Evolutionary conservation across 1,140 invertebrate genomes (phyloP), one percentile per base, ranked within the genome.

Genomic region (Euwallacea similis): DNA sequence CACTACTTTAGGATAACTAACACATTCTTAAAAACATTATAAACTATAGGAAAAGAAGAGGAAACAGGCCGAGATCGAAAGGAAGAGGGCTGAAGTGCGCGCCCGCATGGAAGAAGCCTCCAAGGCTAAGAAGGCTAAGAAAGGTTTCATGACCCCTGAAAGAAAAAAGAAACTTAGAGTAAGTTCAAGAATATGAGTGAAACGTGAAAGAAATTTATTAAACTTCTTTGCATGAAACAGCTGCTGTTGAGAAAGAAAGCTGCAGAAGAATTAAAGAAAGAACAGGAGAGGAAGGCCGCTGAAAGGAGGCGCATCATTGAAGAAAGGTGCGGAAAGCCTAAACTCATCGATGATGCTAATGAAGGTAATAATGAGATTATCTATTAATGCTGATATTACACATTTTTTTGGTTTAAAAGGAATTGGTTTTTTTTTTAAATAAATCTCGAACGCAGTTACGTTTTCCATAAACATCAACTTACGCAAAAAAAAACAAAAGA

Each of bases 221-320:
- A 8, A 42, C 8, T 58, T 78, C 42, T 81, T 33, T 33, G 21
- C 21, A 33, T 33, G 21, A 33, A 33, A 33, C 21, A 94, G 92
- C 89, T 98, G 87, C 87, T 99, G 86, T 88, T 99, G 86, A 97
- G 98, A 91, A 97, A 98, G 86, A 99, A 99, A 89, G 98, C 98
- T 81, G 97, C 98, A 79, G 98, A 99, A 85, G 97, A 99, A 85
- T 87, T 99, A 86, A 98, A 98, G 87, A 98, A 98, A 83, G 97
- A 99, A 87, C 97, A 99, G 84, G 96, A 98, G 86, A 91, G 95
- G 81, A 98, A 98, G 87, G 95, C 96, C 43, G 94, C 95, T 75
- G 97, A 99, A 84, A 94, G 97, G 82, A 97, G 97, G 85, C 92
- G 93, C 80, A 96, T 97, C 86, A 98, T 99, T 83, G 94, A 96